Base-by-base conservation (phyloP, 1,140 invertebrate species). In the Coenobita brevimanus region DNA sequence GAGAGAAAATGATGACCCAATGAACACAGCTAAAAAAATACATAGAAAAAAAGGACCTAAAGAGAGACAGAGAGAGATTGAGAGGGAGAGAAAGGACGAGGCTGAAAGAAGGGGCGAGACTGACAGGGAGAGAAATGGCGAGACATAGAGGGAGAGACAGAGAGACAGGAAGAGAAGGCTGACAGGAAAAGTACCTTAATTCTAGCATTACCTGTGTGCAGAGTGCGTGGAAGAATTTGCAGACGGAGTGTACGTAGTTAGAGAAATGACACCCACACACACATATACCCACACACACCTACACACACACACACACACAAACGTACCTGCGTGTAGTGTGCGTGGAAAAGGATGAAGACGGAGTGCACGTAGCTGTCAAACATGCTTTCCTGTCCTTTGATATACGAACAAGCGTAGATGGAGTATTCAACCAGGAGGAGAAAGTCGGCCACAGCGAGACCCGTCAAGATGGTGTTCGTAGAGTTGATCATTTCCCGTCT, bases 361-460 rank as follows among this genome's bases (percentile, higher is more conserved):
- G 93, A 91, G 91, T 92, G 92, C 0, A 82, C 86, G 89, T 92
- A 93, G 27, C 90, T 90, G 24, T 90, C 73, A 69, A 90, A 92
- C 24, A 89, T 84, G 30, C 91, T 84, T 57, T 91, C 89, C 8
- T 83, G 81, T 21, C 87, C 88, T 38, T 89, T 87, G 79, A 96
- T 93, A 91, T 96, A 96, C 89, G 97, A 96, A 64, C 95, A 93
- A 0, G 96, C 95, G 91, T 96, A 98, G 0, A 96, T 96, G 78
- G 97, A 95, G 91, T 98, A 98, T 89, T 97, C 96, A 36, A 96
- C 91, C 97, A 98, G 98, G 10, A 97, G 95, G 82, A 97, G 93
- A 93, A 97, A 95, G 91, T 98, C 97, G 3, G 96, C 95, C 0
- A 96, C 95, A 0, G 97, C 97, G 43, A 98, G 93, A 89, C 95